Percentiles rank a stretch among this genome's conserved stretches.
Evolutionary conservation across 2,797 vertebrate genomes (phyloP).

Genomic region (Hyperoplus immaculatus): DNA sequence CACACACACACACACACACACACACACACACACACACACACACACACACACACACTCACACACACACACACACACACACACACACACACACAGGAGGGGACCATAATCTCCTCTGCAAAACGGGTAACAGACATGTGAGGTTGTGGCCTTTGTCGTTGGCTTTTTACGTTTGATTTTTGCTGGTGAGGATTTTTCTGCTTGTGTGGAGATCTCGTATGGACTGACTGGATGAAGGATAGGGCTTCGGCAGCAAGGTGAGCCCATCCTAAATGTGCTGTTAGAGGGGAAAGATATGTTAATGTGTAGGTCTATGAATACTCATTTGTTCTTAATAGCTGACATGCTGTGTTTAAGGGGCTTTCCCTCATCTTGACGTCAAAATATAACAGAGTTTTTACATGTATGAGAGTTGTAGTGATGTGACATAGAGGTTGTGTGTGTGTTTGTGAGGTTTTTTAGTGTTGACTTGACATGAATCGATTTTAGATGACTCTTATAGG

Average conservation of each 20-base stretch:
- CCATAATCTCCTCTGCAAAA: conserved; percentile 44
- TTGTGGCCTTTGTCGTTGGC: conserved; percentile 42
- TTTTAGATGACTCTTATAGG: conserved; percentile 6
- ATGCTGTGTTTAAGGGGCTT: conserved; percentile 16
- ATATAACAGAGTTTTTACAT: background rate
- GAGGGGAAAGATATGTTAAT: background rate
- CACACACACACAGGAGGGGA: conserved; percentile 27
- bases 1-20: conserved; percentile 6
- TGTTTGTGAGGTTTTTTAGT: conserved; percentile 2
- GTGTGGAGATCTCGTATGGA: conserved; percentile 60
- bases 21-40: no score
- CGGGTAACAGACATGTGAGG: conserved; percentile 66
- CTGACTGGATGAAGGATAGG: conserved; percentile 76
- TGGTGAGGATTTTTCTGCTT: conserved; percentile 63
- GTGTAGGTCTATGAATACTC: background rate
- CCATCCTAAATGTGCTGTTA: conserved; percentile 7
- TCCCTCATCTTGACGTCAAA: conserved; percentile 7
- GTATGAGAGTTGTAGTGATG: background rate
- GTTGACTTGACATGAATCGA: conserved; percentile 23
- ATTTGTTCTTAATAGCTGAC: conserved; percentile 38
- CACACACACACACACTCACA: no score
- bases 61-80: no score
- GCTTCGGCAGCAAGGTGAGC: conserved; percentile 71
- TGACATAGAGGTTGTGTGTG: background rate
- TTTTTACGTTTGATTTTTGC: conserved; percentile 11